A percentile compares a stretch with the other conserved stretches of the same genome.
Conservation (phyloP, 2,113 vertebrate genomes). For the Herpetotheres cachinnans region DNA sequence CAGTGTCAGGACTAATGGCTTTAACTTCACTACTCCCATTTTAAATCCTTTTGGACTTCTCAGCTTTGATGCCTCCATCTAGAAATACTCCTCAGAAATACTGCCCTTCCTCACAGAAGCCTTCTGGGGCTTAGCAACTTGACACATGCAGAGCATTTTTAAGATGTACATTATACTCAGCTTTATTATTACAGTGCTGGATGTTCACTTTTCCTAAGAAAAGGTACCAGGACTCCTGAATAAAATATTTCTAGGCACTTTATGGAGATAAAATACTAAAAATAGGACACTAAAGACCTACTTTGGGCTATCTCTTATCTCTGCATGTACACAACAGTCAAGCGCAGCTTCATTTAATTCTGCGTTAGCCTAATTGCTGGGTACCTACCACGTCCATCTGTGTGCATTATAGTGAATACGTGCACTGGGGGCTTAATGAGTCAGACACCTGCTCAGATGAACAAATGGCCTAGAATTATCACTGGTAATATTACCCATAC, state of each 20-base stretch:
- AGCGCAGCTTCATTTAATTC: not conserved
- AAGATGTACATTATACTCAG: not conserved
- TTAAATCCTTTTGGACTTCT: not conserved
- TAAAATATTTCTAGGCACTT: not conserved
- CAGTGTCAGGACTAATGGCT: not conserved
- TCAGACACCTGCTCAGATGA: conserved; percentile 27
- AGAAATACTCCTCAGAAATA: not conserved
- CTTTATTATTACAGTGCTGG: not conserved
- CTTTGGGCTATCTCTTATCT: not conserved
- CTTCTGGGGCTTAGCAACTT: not conserved
- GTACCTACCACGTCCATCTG: conserved; percentile 34
- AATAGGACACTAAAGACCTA: not conserved
- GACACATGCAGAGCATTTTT: not conserved
- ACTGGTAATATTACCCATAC: not conserved
- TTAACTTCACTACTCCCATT: not conserved
- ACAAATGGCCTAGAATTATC: not conserved
- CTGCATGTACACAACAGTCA: not conserved
- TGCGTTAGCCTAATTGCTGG: conserved; percentile 4
- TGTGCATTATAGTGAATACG: not conserved
- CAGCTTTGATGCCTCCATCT: not conserved
- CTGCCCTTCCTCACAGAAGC: not conserved
- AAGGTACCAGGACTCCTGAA: not conserved
- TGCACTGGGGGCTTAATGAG: not conserved
- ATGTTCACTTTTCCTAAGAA: not conserved
- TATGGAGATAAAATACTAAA: conserved; percentile 20